Evolutionary conservation across 2,888 invertebrate species (phyloP), one percentile per base, ranked within the genome.

Genomic region (Pammene fasciana): DNA sequence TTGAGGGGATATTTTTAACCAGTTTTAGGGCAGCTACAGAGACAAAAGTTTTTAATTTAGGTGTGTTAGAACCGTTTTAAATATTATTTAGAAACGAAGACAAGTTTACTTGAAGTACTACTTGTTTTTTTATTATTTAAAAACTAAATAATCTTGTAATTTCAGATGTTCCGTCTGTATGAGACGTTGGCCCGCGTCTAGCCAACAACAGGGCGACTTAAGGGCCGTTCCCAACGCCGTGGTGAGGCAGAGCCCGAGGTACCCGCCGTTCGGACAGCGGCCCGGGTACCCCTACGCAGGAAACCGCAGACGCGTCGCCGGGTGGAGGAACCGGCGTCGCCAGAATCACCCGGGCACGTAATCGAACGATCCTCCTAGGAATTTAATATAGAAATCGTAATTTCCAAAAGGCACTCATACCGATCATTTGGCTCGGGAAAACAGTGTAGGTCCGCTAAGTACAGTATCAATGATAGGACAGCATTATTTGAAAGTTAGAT

Each of bases 141-240:
- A 11, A 36, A n/a, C 26, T 26, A 16, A 26, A 46, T 16, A 11
- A 41, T 34, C 13, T 0, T 34, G n/a, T 54, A 0, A 62, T 67
- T 72, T 13, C 70, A 92, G 92, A 77, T 92, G 92, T 75, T 74
- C 89, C 60, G 92, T 92, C 48, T 92, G 92, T 71, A 90, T 88
- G 84, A 80, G 90, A 71, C 80, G 84, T 36, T 82, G 82, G 74
- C 86, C 86, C 6, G 75, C 80, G 38, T 75, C 73, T 18, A 70
- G 72, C 70, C 46, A 54, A 52, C 9, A 36, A 71, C 71, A 73
- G 43, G 83, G 83, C n/a, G 81, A 87, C 72, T 82, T 92, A 46
- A 80, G 80, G 68, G 76, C 83, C 0, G 90, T 90, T 64, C 90
- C 91, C 9, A 88, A 86, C 68, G 86, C 83, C 7, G 85, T 82